phyloP scores from a whole-genome alignment of 1,140 invertebrate species.

The Zaprionus taronus region DNA sequence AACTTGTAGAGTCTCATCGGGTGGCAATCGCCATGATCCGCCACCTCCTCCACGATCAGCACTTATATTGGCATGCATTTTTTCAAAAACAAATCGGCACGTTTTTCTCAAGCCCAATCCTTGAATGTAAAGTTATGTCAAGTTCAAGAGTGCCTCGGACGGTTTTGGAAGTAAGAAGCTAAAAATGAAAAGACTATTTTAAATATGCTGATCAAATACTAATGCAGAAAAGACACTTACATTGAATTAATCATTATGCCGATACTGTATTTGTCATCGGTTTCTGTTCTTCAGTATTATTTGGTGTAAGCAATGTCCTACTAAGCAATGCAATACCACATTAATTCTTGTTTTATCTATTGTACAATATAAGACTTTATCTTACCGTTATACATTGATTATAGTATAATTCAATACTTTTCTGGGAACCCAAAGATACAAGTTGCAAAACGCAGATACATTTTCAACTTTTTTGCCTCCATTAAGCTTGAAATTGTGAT shows the following conservation, averaged over 20 bases:
- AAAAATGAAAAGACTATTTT: background rate
- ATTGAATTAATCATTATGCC: conserved; percentile 40
- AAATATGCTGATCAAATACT: background rate
- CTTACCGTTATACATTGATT: conserved; percentile 6
- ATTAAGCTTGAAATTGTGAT: background rate
- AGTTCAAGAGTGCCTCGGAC: conserved; percentile 44
- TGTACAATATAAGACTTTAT: background rate
- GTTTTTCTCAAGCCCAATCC: conserved; percentile 84
- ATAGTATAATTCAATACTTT: background rate
- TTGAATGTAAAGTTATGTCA: conserved; percentile 38
- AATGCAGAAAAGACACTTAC: background rate
- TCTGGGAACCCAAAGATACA: background rate
- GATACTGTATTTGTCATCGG: conserved; percentile 38
- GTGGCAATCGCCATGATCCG: conserved; percentile 92
- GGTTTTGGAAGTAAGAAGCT: conserved; percentile 53
- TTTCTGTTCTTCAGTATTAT: conserved; percentile 14
- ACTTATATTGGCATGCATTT: conserved; percentile 93
- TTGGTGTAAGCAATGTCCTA: conserved; percentile 17
- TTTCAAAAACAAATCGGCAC: conserved; percentile 67
- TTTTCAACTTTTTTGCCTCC: background rate
- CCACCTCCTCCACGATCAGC: conserved; percentile 89
- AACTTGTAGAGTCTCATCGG: conserved; percentile 94
- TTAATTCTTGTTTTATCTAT: background rate
- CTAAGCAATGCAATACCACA: conserved; percentile 5
- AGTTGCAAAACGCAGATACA: background rate